Conservation (phyloP, 2,113 vertebrate genomes). For the Ursus arctos region DNA sequence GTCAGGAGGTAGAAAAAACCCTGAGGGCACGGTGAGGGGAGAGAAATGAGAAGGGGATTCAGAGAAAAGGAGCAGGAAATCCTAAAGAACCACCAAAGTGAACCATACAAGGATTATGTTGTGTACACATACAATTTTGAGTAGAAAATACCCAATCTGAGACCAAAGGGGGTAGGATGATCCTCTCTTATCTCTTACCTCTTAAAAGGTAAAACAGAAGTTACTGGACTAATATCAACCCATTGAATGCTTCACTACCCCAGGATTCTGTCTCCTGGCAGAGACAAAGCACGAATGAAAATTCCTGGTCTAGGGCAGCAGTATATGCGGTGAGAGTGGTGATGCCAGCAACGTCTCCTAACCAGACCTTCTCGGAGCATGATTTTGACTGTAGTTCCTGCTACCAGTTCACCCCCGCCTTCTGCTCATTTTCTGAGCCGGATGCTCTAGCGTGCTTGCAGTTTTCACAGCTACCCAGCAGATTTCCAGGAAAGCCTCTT, state of each 20-base stretch:
- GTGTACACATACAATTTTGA: not conserved
- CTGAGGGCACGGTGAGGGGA: not conserved
- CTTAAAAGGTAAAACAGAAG: not conserved
- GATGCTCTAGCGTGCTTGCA: not conserved
- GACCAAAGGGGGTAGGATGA: not conserved
- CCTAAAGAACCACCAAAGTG: not conserved
- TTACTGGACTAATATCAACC: not conserved
- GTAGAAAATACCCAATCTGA: not conserved
- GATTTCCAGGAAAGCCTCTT: not conserved
- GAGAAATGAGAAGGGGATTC: not conserved
- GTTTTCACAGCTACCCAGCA: not conserved
- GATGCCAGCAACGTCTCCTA: not conserved
- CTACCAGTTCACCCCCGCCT: not conserved
- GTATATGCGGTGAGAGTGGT: no score
- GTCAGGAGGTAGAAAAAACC: not conserved
- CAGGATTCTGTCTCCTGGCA: not conserved
- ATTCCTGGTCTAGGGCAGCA: not conserved
- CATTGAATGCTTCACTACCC: not conserved
- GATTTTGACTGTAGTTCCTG: not conserved
- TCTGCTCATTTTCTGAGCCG: not conserved
- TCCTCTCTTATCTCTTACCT: not conserved
- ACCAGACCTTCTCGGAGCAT: not conserved
- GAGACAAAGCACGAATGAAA: not conserved
- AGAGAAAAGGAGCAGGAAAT: not conserved
- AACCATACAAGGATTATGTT: not conserved